Base-by-base conservation (phyloP, 2,113 vertebrate species). In the Aegotheles bennettii region DNA sequence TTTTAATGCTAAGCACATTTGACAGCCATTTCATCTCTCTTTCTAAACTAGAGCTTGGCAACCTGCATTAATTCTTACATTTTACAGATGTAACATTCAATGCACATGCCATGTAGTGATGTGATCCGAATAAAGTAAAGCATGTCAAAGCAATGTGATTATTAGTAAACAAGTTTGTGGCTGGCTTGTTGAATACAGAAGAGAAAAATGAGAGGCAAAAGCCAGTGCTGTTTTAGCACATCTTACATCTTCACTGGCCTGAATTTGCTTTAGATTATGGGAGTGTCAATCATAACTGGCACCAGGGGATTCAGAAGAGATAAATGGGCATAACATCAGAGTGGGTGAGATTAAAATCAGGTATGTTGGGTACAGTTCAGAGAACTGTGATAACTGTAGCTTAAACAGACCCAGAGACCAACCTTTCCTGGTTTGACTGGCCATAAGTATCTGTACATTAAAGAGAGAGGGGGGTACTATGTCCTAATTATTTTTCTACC, bases 1-100 rank as follows among this genome's bases (percentile, higher is more conserved):
- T 95, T 90, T 93, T 93, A 95, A 87, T 94, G 84, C 94, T 96
- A 94, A 96, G 87, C 74, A 90, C 91, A 95, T 93, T 95, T 97
- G 96, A 97, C 93, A 97, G 94, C 83, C 93, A 95, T 97, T 95
- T 95, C 67, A 67, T 96, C 86, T 96, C 78, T 85, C 73, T 91
- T 93, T 92, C 95, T 93, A 89, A 74, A 90, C 70, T 48, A 63
- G 75, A 96, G 78, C 79, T 89, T 90, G 93, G 84, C 93, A 94
- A 95, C 94, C 77, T 74, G 89, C 92, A 96, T 97, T 94, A 95
- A 94, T 95, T 85, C 94, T 90, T 96, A 67, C 57, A 90, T 57
- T 96, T 96, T 94, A 85, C 87, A 94, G 95, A 92, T 82, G 96
- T 89, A 90, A 65, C 95, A 95, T 87, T 96, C 95, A 82, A 48